These are phyloP conservation scores for Pterostichus niger DNA, from an alignment of 2,888 invertebrate species.

Conservation along the genomic window DNA sequence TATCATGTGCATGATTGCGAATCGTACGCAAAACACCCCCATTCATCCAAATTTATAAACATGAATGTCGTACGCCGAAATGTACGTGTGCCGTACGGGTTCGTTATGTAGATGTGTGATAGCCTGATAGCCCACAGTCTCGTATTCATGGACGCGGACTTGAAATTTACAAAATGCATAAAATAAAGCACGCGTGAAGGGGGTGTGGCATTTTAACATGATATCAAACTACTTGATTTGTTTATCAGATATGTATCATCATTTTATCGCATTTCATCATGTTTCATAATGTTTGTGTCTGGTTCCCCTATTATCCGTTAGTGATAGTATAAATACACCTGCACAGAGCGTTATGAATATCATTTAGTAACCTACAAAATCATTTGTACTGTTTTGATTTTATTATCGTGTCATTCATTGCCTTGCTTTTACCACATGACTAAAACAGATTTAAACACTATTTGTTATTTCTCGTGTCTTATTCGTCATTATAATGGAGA, in stretches of 20 bases:
- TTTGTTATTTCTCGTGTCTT: constrained; percentile 42
- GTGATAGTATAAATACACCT: constrained; percentile 51
- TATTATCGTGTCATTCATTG: constrained; percentile 19
- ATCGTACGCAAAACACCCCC: constrained; percentile 59
- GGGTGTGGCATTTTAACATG: constrained; percentile 64
- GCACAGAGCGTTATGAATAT: constrained; percentile 38
- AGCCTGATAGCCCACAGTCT: constrained; percentile 4
- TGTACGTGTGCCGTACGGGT: constrained; percentile 11
- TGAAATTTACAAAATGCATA: constrained; percentile 44
- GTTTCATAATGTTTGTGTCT: constrained; percentile 53
- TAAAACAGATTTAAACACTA: constrained; percentile 35
- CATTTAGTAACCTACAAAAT: constrained; percentile 33
- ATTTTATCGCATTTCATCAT: constrained; percentile 55
- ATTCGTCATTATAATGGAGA: constrained; percentile 61
- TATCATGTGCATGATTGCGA: constrained; percentile 55
- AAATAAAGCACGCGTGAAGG: constrained; percentile 26
- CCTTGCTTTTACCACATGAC: constrained; percentile 18
- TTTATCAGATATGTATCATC: constrained; percentile 52
- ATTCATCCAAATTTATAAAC: constrained; percentile 33
- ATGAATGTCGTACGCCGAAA: not conserved
- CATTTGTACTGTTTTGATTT: constrained; percentile 12
- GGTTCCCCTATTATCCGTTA: constrained; percentile 20
- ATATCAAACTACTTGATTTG: constrained; percentile 48
- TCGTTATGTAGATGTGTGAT: constrained; percentile 15
- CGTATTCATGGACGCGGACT: constrained; percentile 43